These are phyloP conservation scores for Dolomedes plantarius DNA, from an alignment of 2,888 invertebrate species.

Conservation along the genomic window DNA sequence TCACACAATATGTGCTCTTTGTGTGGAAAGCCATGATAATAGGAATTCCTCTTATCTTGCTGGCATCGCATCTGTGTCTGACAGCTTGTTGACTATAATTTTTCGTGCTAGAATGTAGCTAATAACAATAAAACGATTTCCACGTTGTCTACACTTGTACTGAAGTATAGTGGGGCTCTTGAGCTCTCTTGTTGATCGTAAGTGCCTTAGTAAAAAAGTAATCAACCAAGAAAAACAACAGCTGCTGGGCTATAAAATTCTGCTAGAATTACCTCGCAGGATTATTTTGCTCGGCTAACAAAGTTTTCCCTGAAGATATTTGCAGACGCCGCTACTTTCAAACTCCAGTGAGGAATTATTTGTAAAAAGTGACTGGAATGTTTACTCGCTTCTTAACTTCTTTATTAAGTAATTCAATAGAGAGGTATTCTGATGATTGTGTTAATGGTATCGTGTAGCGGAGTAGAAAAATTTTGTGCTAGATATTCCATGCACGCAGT, in stretches of 20 bases:
- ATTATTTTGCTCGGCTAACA: background rate
- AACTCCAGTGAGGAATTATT: background rate
- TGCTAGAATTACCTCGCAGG: background rate
- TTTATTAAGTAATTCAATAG: too few species aligned
- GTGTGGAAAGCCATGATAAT: too few species aligned
- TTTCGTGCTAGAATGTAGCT: slow-evolving; percentile 22
- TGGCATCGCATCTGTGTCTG: slow-evolving; percentile 27
- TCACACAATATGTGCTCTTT: too few species aligned
- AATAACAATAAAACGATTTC: slow-evolving; percentile 37
- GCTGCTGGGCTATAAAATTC: background rate
- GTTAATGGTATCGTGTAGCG: too few species aligned
- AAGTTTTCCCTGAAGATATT: background rate
- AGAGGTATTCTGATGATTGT: too few species aligned
- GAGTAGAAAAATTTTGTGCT: too few species aligned
- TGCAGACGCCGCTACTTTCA: too few species aligned
- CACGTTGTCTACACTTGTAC: slow-evolving; percentile 30
- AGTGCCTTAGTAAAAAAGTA: slow-evolving; percentile 18
- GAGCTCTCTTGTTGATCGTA: slow-evolving; percentile 11
- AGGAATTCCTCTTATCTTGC: slow-evolving; percentile 24
- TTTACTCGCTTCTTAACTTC: too few species aligned
- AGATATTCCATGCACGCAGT: too few species aligned
- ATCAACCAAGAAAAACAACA: slow-evolving; percentile 40
- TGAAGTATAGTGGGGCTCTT: background rate
- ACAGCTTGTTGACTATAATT: slow-evolving; percentile 28
- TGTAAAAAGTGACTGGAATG: background rate